Evolutionary conservation across 2,113 vertebrate genomes (phyloP).

Genomic region (Nannobrachium achirus): DNA sequence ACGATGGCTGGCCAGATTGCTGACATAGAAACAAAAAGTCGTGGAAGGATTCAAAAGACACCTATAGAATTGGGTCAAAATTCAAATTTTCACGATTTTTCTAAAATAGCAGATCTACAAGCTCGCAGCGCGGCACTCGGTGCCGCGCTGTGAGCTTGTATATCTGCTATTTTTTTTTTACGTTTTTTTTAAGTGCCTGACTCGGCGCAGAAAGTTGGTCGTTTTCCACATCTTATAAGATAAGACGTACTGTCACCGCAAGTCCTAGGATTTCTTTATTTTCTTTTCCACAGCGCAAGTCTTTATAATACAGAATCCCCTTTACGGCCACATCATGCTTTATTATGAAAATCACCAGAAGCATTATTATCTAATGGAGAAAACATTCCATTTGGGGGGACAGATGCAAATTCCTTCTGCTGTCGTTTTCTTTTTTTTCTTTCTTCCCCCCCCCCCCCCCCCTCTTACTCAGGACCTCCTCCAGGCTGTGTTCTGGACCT

Average conservation of each 20-base stretch:
- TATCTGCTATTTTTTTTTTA: too few relatives aligned
- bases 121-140: too few relatives aligned
- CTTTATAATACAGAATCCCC: slow-evolving; percentile 12
- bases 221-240: slow-evolving; percentile 4
- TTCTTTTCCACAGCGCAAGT: neutral
- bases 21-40: too few relatives aligned
- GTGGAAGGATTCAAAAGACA: too few relatives aligned
- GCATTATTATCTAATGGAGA: slow-evolving; percentile 44
- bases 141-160: too few relatives aligned
- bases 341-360: slow-evolving; percentile 31
- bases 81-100: too few relatives aligned
- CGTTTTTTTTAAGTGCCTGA: slow-evolving; percentile 36
- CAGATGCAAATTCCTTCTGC: slow-evolving; percentile 35
- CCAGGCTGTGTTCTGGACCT: slow-evolving; percentile 50
- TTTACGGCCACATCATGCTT: neutral
- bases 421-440: slow-evolving; percentile 37
- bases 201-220: slow-evolving; percentile 50
- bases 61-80: too few relatives aligned
- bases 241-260: neutral
- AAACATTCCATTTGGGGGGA: slow-evolving; percentile 47
- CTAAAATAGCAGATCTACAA: too few relatives aligned
- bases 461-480: slow-evolving; percentile 28
- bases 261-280: too few relatives aligned
- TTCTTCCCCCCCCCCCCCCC: neutral
- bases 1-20: too few relatives aligned